Base-by-base conservation (phyloP, 2,797 vertebrate species). In the Tamandua tetradactyla region DNA sequence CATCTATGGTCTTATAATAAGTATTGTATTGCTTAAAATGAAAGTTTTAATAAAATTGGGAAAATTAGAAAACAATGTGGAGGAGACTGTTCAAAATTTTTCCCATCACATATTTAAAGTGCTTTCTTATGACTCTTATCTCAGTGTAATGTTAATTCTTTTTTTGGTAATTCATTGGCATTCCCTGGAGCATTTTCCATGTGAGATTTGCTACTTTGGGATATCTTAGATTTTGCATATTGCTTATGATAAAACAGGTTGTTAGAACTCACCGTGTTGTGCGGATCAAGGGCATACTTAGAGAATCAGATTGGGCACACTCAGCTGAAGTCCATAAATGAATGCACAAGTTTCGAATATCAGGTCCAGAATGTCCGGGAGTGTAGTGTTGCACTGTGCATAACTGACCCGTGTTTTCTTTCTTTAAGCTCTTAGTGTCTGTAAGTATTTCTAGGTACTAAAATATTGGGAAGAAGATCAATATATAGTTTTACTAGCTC, bases 401-500 rank as follows among this genome's bases (percentile, higher is more conserved):
- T 85, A 37, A 66, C 17, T 72, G 14, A 64, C 27, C 55, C 42
- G 3, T 37, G 37, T 59, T 91, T 57, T 83, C 14, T 76, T 83
- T 90, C 52, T 27, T 75, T 81, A 80, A 72, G 80, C 30, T 85
- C 10, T 62, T 80, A 40, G 59, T 81, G 8, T 59, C 32, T 69
- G 32, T 87, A 57, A 20, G 55, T 92, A 78, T 89, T 94, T 94
- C 61, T 82, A 15, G 61, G 35, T 44, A 27, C 40, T 82, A 62
- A 83, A 37, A n/a, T 79, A 55, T 30, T 90, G 32, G 82, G 44
- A 89, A 61, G 42, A 74, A 49, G 55, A 62, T 2, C 22, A n/a
- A 87, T 87, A 74, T 40, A 14, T 90, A 90, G 76, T 89, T 90
- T 15, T 82, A 15, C 11, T 87, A 91, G n/a, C 22, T 61, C 47